Conservation (phyloP, 2,888 invertebrate species). For the Drosophila dives region DNA sequence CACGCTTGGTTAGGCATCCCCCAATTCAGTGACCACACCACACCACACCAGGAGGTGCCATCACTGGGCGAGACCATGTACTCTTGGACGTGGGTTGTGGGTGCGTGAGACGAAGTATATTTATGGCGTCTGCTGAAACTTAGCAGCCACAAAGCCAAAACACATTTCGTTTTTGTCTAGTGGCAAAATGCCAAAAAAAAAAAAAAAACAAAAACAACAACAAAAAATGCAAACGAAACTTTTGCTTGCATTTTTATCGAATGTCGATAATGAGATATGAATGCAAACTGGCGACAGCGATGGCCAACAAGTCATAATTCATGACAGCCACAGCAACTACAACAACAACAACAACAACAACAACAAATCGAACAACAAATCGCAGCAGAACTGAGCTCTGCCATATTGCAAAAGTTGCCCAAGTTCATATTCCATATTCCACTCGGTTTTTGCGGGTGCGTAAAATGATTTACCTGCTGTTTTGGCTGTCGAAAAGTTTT, state of each 20-base stretch:
- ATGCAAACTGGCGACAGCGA: constrained; percentile 60
- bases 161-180: constrained; percentile 56
- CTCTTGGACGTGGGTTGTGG: constrained; percentile 49
- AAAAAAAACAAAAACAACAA: too few species aligned
- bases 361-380: constrained; percentile 13
- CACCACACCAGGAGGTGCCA: constrained; percentile 10
- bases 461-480: constrained; percentile 78
- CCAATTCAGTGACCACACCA: constrained; percentile 13
- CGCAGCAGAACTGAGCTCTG: constrained; percentile 39
- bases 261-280: constrained; percentile 77
- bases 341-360: background rate
- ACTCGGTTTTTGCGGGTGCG: constrained; percentile 64
- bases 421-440: constrained; percentile 63
- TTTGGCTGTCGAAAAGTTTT: constrained; percentile 77
- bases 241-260: constrained; percentile 70
- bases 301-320: constrained; percentile 27
- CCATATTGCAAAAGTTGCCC: constrained; percentile 75
- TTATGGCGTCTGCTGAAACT: constrained; percentile 76
- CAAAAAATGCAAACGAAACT: constrained; percentile 47
- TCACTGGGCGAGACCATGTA: constrained; percentile 36
- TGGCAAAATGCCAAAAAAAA: constrained; percentile 71
- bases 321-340: constrained; percentile 12
- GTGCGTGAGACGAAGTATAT: constrained; percentile 59
- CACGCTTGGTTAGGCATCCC: constrained; percentile 68
- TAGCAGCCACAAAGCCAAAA: constrained; percentile 58